Conservation (phyloP, 1,140 invertebrate species). For the Macrotrachela quadricornifera region DNA sequence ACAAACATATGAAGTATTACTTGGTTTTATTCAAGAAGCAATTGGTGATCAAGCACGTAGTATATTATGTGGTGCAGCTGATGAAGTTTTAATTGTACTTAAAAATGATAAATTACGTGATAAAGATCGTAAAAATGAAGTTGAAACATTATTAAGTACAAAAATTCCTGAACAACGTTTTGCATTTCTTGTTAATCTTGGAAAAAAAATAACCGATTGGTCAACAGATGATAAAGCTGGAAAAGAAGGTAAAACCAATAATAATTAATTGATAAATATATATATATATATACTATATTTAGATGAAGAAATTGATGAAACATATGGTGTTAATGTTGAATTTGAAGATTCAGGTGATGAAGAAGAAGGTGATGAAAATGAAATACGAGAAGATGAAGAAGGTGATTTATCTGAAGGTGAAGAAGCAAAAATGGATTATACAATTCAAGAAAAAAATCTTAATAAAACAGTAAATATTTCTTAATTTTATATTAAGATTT, state of each 20-base stretch:
- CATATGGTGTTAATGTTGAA: slow-evolving; percentile 91
- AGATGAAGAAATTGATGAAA: slow-evolving; percentile 82
- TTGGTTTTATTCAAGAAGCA: slow-evolving; percentile 90
- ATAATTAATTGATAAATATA: no score
- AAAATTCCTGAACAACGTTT: slow-evolving; percentile 74
- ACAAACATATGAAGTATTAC: slow-evolving; percentile 80
- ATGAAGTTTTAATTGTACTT: slow-evolving; percentile 79
- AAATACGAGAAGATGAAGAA: neutral
- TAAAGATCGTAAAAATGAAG: slow-evolving; percentile 73
- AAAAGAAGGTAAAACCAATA: no score
- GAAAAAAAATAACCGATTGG: slow-evolving; percentile 96
- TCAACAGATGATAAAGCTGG: slow-evolving; percentile 51
- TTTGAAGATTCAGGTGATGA: slow-evolving; percentile 67
- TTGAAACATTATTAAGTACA: slow-evolving; percentile 54
- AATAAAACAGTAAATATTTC: slow-evolving; percentile 5
- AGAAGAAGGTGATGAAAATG: neutral
- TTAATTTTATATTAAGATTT: neutral
- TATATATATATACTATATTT: no score
- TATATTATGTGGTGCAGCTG: slow-evolving; percentile 84
- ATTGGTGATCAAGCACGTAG: slow-evolving; percentile 87
- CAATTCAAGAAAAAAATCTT: slow-evolving; percentile 18
- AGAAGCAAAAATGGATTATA: neutral
- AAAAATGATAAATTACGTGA: slow-evolving; percentile 88
- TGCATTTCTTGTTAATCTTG: slow-evolving; percentile 76
- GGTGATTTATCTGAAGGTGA: slow-evolving; percentile 4